phyloP scores from a whole-genome alignment of 2,113 vertebrate genomes.

The Columbina picui region DNA sequence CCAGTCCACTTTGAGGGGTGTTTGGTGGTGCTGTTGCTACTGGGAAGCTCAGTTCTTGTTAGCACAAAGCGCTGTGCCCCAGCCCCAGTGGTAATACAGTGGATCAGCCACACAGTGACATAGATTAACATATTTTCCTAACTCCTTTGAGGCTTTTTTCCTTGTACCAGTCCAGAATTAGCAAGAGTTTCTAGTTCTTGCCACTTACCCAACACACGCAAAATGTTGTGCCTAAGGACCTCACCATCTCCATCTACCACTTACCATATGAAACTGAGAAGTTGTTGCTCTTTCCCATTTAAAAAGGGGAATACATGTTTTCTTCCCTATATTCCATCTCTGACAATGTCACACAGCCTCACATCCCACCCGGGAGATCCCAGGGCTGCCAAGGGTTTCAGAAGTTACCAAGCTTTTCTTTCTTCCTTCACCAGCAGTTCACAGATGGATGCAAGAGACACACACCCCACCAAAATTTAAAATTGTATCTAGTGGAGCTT shows the following conservation, averaged over 20 bases:
- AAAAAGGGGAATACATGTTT: background rate
- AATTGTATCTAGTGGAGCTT: background rate
- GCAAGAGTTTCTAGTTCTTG: background rate
- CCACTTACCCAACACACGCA: background rate
- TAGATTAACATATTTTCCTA: background rate
- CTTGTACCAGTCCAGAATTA: background rate
- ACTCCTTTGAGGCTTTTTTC: background rate
- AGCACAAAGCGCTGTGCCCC: background rate
- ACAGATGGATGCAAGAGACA: accelerated
- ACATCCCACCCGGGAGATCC: background rate
- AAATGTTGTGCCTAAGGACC: background rate
- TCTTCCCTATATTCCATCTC: background rate
- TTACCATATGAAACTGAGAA: background rate
- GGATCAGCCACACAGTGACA: background rate
- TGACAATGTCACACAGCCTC: background rate
- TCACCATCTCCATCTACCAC: background rate
- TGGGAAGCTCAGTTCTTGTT: background rate
- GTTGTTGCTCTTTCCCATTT: background rate
- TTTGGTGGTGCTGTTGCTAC: background rate
- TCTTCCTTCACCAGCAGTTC: background rate
- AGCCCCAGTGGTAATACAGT: background rate
- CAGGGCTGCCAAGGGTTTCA: background rate
- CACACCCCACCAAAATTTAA: background rate
- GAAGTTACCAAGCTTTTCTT: background rate
- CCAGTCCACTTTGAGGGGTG: background rate